Evolutionary conservation across 1,140 invertebrate genomes (phyloP), one percentile per base, ranked within the genome.

Genomic region (Listronotus oregonensis): DNA sequence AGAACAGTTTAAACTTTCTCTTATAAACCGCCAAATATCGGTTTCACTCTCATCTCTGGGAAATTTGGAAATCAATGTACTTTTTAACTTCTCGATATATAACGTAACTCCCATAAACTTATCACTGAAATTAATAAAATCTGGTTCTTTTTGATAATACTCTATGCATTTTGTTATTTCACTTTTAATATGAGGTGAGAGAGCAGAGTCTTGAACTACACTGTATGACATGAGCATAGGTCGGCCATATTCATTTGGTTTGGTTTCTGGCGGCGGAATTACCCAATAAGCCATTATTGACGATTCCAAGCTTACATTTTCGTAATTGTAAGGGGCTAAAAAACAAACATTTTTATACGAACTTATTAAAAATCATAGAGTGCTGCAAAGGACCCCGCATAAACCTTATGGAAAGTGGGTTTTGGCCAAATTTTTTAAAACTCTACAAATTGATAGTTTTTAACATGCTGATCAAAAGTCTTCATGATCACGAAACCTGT

Each of bases 251-350:
- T 97, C 95, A 37, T 91, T 87, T 4, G 93, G 92, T 72, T 91
- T 87, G 72, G 92, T 91, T 81, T 97, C 95, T 34, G 92, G 90
- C 12, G 95, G 95, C 15, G 96, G 95, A 81, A 95, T 88, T 2
- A 96, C 94, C 95, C 95, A 97, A 77, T 92, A 97, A 57, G 92
- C 90, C 55, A 91, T 90, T 40, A 96, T 85, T 61, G 88, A 88
- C 1, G 91, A 93, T 73, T 92, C 90, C 61, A 91, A 81, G 21
- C 88, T 89, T 47, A 85, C 85, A 70, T 86, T 90, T 73, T 91
- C 89, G 50, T 86, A 86, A 77, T 93, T 90, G 75, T 94, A 96
- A 6, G 94, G 93, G 43, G 95, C 93, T 96, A 75, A 56, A 87
- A 85, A 68, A 56, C 54, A 56, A 50, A 46, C 21, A 54, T 51